These are phyloP conservation scores for Globicephala melas DNA, from an alignment of 2,113 vertebrate genomes.

Conservation along the genomic window DNA sequence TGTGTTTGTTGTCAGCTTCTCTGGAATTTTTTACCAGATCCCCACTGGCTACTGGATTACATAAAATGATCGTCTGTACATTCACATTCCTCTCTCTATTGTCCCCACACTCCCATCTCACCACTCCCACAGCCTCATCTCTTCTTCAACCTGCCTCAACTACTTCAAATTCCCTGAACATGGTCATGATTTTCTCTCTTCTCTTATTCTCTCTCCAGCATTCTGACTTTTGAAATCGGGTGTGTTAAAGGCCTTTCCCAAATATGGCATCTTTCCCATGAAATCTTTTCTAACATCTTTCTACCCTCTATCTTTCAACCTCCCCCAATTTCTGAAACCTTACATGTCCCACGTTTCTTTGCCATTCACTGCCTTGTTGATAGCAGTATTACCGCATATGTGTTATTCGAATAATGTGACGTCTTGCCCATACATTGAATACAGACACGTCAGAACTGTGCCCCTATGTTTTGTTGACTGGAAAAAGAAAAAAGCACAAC, in stretches of 20 bases:
- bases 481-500: not conserved
- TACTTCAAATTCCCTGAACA: not conserved
- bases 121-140: not conserved
- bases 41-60: not conserved
- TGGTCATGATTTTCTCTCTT: not conserved
- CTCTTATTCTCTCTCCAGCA: not conserved
- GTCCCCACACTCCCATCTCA: not conserved
- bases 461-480: not conserved
- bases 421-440: not conserved
- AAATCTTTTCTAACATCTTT: not conserved
- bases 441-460: not conserved
- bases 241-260: not conserved
- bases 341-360: not conserved
- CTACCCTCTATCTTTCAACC: not conserved
- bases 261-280: not conserved
- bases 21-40: not conserved
- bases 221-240: not conserved
- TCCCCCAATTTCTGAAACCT: not conserved
- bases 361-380: not conserved
- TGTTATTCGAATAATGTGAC: not conserved
- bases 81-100: not conserved
- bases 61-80: not conserved
- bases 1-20: not conserved
- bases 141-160: not conserved
- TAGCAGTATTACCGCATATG: not conserved